Evolutionary conservation across 1,140 invertebrate species (phyloP).

Genomic region (Scylla paramamosain): DNA sequence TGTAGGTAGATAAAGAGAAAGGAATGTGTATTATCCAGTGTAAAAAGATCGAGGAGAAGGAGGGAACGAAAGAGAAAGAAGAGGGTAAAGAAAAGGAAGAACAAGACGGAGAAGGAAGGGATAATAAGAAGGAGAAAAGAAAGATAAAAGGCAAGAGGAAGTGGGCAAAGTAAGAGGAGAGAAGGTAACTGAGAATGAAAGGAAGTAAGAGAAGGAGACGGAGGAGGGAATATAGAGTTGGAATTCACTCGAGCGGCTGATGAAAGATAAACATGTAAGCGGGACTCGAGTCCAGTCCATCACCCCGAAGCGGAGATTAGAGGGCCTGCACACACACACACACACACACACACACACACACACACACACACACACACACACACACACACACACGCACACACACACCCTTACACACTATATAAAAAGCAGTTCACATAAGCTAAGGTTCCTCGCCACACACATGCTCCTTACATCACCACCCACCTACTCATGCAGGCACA

Average conservation of each 20-base stretch:
- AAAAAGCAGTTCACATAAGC: background rate
- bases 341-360: slow-evolving; percentile 20
- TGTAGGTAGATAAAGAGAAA: background rate
- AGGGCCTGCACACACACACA: background rate
- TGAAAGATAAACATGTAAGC: slow-evolving; percentile 46
- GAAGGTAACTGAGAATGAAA: background rate
- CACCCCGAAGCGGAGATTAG: background rate
- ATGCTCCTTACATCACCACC: background rate
- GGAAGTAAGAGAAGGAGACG: background rate
- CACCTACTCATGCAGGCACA: background rate
- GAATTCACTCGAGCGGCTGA: background rate
- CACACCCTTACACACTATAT: background rate
- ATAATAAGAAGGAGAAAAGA: background rate
- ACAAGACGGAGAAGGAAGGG: background rate
- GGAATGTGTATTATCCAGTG: too few species aligned
- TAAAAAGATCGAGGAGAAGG: background rate
- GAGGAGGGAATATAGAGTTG: background rate
- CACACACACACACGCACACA: slow-evolving; percentile 19
- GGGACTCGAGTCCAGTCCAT: background rate
- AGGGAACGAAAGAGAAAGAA: background rate
- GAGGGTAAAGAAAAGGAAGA: background rate
- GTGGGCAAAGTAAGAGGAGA: background rate
- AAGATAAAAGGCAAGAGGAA: background rate
- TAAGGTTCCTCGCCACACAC: background rate
- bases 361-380: slow-evolving; percentile 21